Evolutionary conservation across 2,888 invertebrate genomes (phyloP).

Genomic region (Hypena proboscidalis): DNA sequence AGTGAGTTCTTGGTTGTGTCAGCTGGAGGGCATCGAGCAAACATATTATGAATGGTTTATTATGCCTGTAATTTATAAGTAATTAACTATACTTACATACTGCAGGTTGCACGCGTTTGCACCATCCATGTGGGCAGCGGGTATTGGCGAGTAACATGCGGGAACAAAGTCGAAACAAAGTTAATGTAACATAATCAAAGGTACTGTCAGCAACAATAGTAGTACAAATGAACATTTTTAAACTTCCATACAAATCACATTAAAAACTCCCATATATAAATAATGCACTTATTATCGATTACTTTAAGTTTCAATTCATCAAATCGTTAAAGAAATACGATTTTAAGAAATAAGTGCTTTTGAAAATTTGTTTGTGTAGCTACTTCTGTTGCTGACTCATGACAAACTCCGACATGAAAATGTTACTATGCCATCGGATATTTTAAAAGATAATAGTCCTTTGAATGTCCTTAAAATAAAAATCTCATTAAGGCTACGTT

Average conservation of each 20-base stretch:
- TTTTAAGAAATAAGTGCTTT: no score
- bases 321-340: no score
- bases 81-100: constrained; percentile 72
- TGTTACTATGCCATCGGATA: constrained; percentile 41
- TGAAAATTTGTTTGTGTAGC: no score
- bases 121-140: constrained; percentile 40
- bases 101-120: constrained; percentile 53
- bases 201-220: no score
- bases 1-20: constrained; percentile 46
- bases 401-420: constrained; percentile 31
- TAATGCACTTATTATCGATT: no score
- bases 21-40: constrained; percentile 37
- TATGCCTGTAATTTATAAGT: constrained; percentile 44
- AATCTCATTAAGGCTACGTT: constrained; percentile 71
- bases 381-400: no score
- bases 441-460: constrained; percentile 53
- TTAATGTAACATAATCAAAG: constrained; percentile 41
- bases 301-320: no score
- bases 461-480: constrained; percentile 63
- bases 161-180: constrained; percentile 50
- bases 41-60: constrained; percentile 38
- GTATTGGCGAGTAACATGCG: constrained; percentile 53
- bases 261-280: no score
- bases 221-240: no score
- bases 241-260: no score